Conservation (phyloP, 2,888 invertebrate genomes). For the Scaptomyza reducta region DNA sequence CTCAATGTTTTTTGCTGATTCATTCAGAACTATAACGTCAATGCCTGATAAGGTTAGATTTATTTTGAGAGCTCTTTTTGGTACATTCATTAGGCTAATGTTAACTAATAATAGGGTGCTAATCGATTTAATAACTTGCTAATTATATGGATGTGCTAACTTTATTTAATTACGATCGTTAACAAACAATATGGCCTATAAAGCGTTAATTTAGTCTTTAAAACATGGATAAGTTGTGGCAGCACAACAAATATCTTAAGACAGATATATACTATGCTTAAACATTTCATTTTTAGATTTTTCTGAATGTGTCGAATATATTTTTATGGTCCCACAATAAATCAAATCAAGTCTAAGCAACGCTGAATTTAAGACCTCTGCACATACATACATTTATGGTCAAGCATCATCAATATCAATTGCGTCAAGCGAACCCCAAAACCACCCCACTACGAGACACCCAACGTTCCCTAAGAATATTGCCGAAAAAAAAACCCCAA, state of each 20-base stretch:
- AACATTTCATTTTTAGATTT: conserved; percentile 37
- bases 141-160: neutral
- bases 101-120: conserved; percentile 3
- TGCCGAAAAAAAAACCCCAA: conserved; percentile 13
- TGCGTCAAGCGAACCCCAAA: conserved; percentile 37
- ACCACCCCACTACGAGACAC: neutral
- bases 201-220: too few species aligned
- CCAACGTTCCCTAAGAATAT: conserved; percentile 21
- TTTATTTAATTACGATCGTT: neutral
- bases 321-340: conserved; percentile 4
- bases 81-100: conserved; percentile 34
- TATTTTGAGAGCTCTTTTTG: neutral
- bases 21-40: conserved; percentile 50
- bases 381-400: conserved; percentile 33
- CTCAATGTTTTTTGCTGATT: conserved; percentile 33
- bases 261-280: neutral
- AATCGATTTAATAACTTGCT: conserved; percentile 2
- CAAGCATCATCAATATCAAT: conserved; percentile 50
- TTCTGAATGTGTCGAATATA: conserved; percentile 14
- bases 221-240: too few species aligned
- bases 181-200: neutral
- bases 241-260: too few species aligned
- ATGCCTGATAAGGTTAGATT: conserved; percentile 63
- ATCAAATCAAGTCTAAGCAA: neutral
- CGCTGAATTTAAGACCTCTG: conserved; percentile 32